Conservation (phyloP, 1,140 invertebrate genomes). For the Eufriesea mexicana region DNA sequence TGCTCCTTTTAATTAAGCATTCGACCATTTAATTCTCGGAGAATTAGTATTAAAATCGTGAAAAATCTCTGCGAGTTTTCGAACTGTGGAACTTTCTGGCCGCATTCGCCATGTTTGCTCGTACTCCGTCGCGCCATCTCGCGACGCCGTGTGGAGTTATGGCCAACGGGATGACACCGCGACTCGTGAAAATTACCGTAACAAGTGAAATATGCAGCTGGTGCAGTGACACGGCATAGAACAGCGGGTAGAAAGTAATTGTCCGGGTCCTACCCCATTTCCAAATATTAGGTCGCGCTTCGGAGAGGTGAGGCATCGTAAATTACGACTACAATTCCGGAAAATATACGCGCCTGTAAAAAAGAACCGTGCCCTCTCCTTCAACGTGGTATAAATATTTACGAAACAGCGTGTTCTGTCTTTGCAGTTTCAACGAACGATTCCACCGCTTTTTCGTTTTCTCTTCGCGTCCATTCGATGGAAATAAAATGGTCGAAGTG, state of each 20-base stretch:
- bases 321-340: slow-evolving; percentile 37
- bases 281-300: slow-evolving; percentile 53
- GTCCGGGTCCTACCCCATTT: slow-evolving; percentile 43
- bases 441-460: not conserved
- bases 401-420: not conserved
- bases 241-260: slow-evolving; percentile 59
- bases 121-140: slow-evolving; percentile 20
- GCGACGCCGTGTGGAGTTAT: slow-evolving; percentile 42
- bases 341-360: slow-evolving; percentile 1
- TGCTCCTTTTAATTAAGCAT: too few species aligned
- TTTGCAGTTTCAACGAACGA: not conserved
- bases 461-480: not conserved
- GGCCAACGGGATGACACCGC: slow-evolving; percentile 22
- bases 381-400: slow-evolving; percentile 13
- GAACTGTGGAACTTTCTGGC: not conserved
- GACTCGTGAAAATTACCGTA: slow-evolving; percentile 24
- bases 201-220: slow-evolving; percentile 58
- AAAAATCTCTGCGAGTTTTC: not conserved
- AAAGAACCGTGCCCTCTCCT: not conserved
- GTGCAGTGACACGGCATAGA: slow-evolving; percentile 4
- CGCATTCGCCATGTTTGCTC: slow-evolving; percentile 2
- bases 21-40: too few species aligned
- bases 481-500: slow-evolving; percentile 1
- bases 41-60: not conserved
- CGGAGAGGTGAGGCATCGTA: slow-evolving; percentile 2